Evolutionary conservation across 2,113 vertebrate species (phyloP).

Genomic region (Motacilla tschutschensis): DNA sequence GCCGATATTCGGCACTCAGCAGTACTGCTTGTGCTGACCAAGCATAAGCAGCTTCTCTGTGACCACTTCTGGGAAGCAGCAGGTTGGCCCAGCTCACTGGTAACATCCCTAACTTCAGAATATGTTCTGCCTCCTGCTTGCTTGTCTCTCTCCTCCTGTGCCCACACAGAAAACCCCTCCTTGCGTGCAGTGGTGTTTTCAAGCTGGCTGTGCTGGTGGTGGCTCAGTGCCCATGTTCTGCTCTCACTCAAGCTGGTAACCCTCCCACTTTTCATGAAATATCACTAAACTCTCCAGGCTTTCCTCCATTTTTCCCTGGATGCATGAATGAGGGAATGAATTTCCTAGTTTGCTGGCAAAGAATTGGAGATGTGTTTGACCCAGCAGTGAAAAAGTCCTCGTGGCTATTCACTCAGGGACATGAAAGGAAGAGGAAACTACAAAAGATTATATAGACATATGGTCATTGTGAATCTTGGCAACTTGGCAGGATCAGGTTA

Average conservation of each 20-base stretch:
- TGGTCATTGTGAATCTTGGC: background rate
- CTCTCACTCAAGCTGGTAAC: background rate
- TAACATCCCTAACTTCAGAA: background rate
- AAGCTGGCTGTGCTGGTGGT: background rate
- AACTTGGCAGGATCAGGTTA: background rate
- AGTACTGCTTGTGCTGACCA: background rate
- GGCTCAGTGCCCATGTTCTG: background rate
- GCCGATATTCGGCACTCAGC: background rate
- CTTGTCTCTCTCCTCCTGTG: background rate
- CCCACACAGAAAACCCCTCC: background rate
- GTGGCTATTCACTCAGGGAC: background rate
- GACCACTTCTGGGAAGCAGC: background rate
- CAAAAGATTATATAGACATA: background rate
- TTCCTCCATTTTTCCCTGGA: background rate
- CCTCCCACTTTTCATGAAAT: background rate
- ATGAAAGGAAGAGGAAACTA: background rate
- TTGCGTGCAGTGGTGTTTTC: background rate
- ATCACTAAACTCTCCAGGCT: background rate
- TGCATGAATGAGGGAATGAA: background rate
- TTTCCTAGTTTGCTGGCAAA: background rate
- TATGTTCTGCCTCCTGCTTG: background rate
- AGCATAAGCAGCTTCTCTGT: background rate
- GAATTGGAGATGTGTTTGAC: background rate
- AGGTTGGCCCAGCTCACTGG: background rate
- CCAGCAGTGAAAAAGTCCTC: background rate